Evolutionary conservation across 2,113 vertebrate species (phyloP).

Genomic region (Lagopus leucura): DNA sequence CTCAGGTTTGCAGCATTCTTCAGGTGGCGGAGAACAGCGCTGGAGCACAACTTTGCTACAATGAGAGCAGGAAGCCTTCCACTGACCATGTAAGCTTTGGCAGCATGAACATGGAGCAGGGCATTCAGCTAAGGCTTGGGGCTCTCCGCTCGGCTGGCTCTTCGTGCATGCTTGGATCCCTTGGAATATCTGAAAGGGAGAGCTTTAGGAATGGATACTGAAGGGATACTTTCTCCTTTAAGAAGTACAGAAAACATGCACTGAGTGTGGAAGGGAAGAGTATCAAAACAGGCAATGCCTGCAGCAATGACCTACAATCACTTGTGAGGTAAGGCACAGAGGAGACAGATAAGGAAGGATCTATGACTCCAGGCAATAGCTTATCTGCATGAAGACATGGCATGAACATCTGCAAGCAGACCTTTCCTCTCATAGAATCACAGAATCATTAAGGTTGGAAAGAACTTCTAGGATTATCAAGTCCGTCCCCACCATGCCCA

Average conservation of each 20-base stretch:
- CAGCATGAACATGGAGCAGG: not conserved
- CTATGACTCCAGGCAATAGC: not conserved
- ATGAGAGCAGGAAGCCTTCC: not conserved
- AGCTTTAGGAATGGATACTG: not conserved
- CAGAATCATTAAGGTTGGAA: too few species aligned
- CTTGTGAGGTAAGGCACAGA: not conserved
- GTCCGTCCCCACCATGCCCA: too few species aligned
- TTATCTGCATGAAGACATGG: not conserved
- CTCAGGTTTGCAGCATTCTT: not conserved
- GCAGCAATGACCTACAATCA: not conserved
- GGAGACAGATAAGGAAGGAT: not conserved
- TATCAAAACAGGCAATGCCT: not conserved
- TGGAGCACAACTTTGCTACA: not conserved
- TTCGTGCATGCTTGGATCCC: not conserved
- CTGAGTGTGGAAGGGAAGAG: not conserved
- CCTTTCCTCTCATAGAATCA: not conserved
- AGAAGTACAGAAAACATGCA: not conserved
- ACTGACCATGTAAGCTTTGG: not conserved
- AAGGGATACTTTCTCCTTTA: not conserved
- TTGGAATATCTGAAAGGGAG: not conserved
- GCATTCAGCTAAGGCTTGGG: not conserved
- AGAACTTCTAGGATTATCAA: too few species aligned
- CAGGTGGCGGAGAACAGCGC: not conserved
- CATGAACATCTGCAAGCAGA: fast-evolving
- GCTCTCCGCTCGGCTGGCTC: not conserved